Percentiles rank a stretch among this genome's conserved stretches.
Conservation (phyloP, 2,113 vertebrate species). For the Carassius auratus region DNA sequence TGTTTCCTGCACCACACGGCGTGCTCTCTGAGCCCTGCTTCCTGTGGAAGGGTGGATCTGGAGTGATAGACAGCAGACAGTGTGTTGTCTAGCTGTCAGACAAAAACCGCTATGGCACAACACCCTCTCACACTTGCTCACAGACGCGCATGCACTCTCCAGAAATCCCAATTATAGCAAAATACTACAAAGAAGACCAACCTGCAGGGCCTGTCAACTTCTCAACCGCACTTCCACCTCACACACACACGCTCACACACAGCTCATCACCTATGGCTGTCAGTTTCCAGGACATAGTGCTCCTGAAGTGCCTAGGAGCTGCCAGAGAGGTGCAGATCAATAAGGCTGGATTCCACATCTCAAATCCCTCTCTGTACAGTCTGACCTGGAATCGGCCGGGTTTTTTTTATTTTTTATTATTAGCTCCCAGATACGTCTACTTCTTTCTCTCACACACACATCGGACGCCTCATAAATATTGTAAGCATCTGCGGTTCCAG, state of each 20-base stretch:
- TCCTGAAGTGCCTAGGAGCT: constrained; percentile 31
- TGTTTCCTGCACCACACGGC: not conserved
- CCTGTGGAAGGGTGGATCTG: constrained; percentile 47
- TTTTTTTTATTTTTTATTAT: constrained; percentile 2
- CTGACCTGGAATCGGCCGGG: constrained; percentile 20
- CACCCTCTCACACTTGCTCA: constrained; percentile 22
- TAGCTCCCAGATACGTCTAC: constrained; percentile 13
- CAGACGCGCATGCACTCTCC: constrained; percentile 44
- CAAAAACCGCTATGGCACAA: constrained; percentile 44
- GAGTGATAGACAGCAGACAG: constrained; percentile 66
- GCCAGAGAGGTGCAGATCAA: constrained; percentile 33
- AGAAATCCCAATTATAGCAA: constrained; percentile 60
- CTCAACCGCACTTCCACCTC: constrained; percentile 49
- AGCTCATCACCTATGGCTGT: constrained; percentile 49
- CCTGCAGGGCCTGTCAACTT: constrained; percentile 57
- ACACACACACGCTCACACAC: constrained; percentile 30
- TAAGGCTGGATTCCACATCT: constrained; percentile 22
- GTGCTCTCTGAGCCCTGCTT: not conserved
- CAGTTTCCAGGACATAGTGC: constrained; percentile 34
- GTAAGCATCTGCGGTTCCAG: constrained; percentile 62
- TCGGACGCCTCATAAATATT: constrained; percentile 70
- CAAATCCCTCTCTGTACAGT: constrained; percentile 16
- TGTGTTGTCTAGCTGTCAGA: constrained; percentile 64
- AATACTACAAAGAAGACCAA: constrained; percentile 53
- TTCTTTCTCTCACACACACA: not conserved